These are phyloP conservation scores for Drosophila yakuba DNA, from an alignment of 1,140 invertebrate species.

Conservation along the genomic window DNA sequence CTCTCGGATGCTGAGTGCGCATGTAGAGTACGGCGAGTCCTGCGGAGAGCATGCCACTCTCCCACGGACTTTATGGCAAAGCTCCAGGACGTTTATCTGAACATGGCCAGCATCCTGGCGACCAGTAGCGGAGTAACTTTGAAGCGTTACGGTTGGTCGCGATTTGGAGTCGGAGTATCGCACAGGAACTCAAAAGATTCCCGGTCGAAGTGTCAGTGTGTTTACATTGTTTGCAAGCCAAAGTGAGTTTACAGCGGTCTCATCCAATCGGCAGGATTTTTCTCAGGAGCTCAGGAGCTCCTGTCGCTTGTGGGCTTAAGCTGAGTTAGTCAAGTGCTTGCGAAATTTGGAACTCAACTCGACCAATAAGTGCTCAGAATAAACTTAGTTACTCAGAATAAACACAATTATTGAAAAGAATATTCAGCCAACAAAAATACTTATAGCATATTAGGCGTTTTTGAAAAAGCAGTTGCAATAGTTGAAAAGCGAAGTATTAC, in stretches of 20 bases:
- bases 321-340: slow-evolving; percentile 25
- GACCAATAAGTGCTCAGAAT: neutral
- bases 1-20: slow-evolving; percentile 68
- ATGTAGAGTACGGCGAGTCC: slow-evolving; percentile 16
- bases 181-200: neutral
- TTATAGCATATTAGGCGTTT: neutral
- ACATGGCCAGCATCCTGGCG: slow-evolving; percentile 35
- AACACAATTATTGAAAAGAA: too few species aligned
- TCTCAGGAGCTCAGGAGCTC: neutral
- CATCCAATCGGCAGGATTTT: slow-evolving; percentile 18
- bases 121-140: slow-evolving; percentile 79
- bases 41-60: neutral
- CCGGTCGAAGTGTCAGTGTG: slow-evolving; percentile 37
- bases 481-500: neutral
- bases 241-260: slow-evolving; percentile 47
- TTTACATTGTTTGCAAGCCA: slow-evolving; percentile 58
- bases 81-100: slow-evolving; percentile 62
- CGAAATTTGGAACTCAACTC: neutral
- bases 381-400: neutral
- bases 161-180: slow-evolving; percentile 32
- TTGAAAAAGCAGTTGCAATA: neutral
- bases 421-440: too few species aligned
- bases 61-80: slow-evolving; percentile 62
- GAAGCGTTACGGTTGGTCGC: slow-evolving; percentile 68
- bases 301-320: neutral